Base-by-base conservation (phyloP, 2,797 vertebrate species). In the Hydrophis major region DNA sequence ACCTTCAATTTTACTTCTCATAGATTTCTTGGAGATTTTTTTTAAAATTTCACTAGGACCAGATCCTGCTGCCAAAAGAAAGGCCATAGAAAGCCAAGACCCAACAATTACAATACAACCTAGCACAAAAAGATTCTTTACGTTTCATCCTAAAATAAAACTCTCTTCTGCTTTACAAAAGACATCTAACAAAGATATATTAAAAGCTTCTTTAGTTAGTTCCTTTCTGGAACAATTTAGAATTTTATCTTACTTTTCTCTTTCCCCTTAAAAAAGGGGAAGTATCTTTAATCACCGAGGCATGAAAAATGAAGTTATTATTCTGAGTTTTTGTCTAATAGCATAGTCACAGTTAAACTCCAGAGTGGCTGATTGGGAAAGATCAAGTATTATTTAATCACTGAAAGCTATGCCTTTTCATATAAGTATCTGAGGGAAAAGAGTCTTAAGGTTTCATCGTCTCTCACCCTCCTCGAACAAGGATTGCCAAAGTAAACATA, bases 401-500 rank as follows among this genome's bases (percentile, higher is more conserved):
- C 11, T 83, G 32, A 1, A 66, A 42, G 74, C 88, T 53, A 0
- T 86, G 53, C 53, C 50, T 28, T 83, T 50, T 86, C 4, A 92
- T 92, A 89, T 42, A 94, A 92, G 86, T 95, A 91, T 93, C 90
- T 53, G 91, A 93, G 95, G 47, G 86, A 74, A 92, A 32, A 91
- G 28, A 90, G 90, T 94, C 57, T 66, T 87, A 56, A 90, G 25
- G 92, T 78, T 74, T 96, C 92, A 96, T n/a, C 42, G 57, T 66
- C 83, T 90, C 32, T 78, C 18, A 93, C 92, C 78, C 60, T 93
- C 94, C 92, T 90, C 93, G 96, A 96, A 95, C 92, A 89, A 92
- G 91, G 93, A 94, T 90, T 94, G 93, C 96, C 96, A 96, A 95
- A 96, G 87, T 96, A 96, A 97, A 97, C 94, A 94, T 90, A 95